Evolutionary conservation across 2,797 vertebrate species (phyloP).

Genomic region (Zenarchopterus dispar): DNA sequence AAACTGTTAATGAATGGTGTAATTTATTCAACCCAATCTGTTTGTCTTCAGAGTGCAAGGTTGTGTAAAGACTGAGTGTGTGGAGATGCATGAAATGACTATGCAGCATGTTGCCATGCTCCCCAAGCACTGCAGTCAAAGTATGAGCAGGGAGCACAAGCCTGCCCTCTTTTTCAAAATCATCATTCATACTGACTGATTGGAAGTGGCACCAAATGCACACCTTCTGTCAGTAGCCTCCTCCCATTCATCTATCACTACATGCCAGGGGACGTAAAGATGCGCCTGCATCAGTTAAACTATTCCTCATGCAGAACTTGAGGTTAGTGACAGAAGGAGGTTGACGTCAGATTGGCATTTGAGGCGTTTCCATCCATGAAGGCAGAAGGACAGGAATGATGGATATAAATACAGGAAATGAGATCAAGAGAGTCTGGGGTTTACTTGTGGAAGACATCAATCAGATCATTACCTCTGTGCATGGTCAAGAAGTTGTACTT

Average conservation of each 20-base stretch:
- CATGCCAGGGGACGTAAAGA: conserved; percentile 26
- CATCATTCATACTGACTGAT: conserved; percentile 45
- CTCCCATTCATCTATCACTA: conserved; percentile 50
- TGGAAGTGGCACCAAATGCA: conserved; percentile 44
- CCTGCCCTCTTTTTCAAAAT: conserved; percentile 36
- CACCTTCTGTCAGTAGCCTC: conserved; percentile 55
- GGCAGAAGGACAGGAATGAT: conserved; percentile 6
- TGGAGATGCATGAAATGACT: conserved; percentile 48
- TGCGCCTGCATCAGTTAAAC: conserved; percentile 19
- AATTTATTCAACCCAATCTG: conserved; percentile 80
- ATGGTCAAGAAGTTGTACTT: conserved; percentile 31
- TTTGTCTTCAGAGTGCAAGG: conserved; percentile 46
- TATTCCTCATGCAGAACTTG: conserved; percentile 34
- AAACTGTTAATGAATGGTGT: conserved; percentile 72
- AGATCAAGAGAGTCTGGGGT: conserved; percentile 40
- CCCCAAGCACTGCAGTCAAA: conserved; percentile 13
- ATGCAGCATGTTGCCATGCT: conserved; percentile 4
- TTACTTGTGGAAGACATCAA: conserved; percentile 24
- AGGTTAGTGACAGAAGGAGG: conserved; percentile 53
- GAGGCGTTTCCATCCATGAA: conserved; percentile 29
- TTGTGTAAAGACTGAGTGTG: conserved; percentile 32
- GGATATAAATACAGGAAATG: conserved; percentile 14
- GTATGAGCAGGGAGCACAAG: conserved; percentile 34
- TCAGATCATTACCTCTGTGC: conserved; percentile 29
- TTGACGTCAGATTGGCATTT: conserved; percentile 47